These are phyloP conservation scores for Neria commutata DNA, from an alignment of 2,888 invertebrate genomes.

Conservation along the genomic window DNA sequence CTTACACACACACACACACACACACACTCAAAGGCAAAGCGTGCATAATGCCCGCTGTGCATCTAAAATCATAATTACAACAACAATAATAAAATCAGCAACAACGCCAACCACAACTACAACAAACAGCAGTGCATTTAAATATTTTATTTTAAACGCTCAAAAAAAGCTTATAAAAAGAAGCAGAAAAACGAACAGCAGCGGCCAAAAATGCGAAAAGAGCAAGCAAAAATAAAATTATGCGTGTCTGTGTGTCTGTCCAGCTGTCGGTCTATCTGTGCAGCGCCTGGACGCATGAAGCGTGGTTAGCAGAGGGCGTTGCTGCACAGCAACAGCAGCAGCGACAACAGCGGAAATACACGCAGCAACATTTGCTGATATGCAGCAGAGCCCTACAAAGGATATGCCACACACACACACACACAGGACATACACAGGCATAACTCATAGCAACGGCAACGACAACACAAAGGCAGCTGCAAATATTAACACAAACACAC, in stretches of 20 bases:
- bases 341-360: not conserved
- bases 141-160: conserved; percentile 32
- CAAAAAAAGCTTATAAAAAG: not conserved
- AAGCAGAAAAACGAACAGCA: not conserved
- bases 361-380: not conserved
- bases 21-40: not conserved
- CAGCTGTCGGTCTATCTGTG: not conserved
- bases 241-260: not conserved
- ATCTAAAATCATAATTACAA: too few species aligned
- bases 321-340: not conserved
- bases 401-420: not conserved
- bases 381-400: not conserved
- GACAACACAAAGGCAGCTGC: not conserved
- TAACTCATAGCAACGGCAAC: not conserved
- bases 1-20: too few species aligned
- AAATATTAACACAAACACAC: too few species aligned
- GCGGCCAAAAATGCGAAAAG: not conserved
- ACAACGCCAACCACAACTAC: conserved; percentile 14
- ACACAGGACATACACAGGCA: not conserved
- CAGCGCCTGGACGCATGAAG: not conserved
- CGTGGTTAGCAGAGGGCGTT: not conserved
- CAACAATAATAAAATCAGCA: not conserved
- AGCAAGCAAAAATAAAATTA: not conserved
- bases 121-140: conserved; percentile 16
- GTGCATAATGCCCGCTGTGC: too few species aligned